Evolutionary conservation across 2,888 invertebrate species (phyloP).

Genomic region (Melieria omissa): DNA sequence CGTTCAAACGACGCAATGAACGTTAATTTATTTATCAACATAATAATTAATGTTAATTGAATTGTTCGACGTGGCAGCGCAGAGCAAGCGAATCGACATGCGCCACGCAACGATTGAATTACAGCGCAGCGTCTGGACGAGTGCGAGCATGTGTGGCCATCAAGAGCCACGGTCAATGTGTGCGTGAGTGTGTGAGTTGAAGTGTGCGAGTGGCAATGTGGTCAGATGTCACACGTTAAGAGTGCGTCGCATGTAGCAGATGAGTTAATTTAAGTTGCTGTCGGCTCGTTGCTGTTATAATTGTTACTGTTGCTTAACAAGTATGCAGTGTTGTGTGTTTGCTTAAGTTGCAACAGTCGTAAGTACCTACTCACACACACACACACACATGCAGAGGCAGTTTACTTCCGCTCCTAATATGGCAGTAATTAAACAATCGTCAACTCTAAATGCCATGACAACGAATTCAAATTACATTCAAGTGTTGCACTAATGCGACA

Average conservation of each 20-base stretch:
- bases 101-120: too few species aligned
- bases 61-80: slow-evolving; percentile 24
- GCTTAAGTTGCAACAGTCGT: not conserved
- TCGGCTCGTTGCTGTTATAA: not conserved
- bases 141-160: too few species aligned
- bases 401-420: too few species aligned
- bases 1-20: slow-evolving; percentile 2
- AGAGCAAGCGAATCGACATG: too few species aligned
- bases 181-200: not conserved
- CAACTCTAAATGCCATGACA: not conserved
- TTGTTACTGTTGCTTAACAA: not conserved
- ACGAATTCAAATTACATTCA: not conserved
- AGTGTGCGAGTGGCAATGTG: not conserved
- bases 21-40: slow-evolving; percentile 43
- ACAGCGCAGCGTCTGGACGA: too few species aligned
- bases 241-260: too few species aligned
- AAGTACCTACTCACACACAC: not conserved
- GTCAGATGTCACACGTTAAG: not conserved
- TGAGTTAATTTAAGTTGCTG: too few species aligned
- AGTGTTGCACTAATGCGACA: not conserved
- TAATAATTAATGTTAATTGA: slow-evolving; percentile 44
- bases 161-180: slow-evolving; percentile 6
- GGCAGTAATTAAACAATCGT: too few species aligned
- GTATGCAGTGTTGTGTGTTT: not conserved
- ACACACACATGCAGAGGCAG: not conserved